A percentile compares a stretch with the other conserved stretches of the same genome.
Conservation (phyloP, 2,113 vertebrate genomes). For the Halichoeres trimaculatus region DNA sequence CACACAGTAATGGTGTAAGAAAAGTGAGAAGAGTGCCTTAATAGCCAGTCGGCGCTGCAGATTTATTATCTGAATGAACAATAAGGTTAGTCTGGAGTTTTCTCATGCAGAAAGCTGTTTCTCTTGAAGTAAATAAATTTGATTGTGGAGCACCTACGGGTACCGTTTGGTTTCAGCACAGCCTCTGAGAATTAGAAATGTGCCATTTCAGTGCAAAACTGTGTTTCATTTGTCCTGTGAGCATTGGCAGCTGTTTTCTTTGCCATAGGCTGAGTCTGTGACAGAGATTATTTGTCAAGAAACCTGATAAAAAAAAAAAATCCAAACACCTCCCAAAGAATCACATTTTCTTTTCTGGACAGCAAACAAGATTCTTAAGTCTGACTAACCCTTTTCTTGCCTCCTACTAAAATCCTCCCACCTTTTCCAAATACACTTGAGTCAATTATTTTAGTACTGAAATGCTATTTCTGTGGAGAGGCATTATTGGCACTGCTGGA, state of each 20-base stretch:
- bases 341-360: slow-evolving; percentile 30
- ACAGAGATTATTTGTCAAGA: slow-evolving; percentile 39
- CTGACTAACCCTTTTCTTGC: slow-evolving; percentile 40
- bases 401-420: slow-evolving; percentile 53
- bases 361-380: slow-evolving; percentile 55
- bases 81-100: slow-evolving; percentile 15
- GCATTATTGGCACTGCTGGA: slow-evolving; percentile 24
- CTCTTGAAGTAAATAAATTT: slow-evolving; percentile 11
- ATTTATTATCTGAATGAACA: slow-evolving; percentile 51
- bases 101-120: slow-evolving; percentile 1
- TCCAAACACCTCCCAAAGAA: slow-evolving; percentile 28
- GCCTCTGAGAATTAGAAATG: slow-evolving; percentile 5
- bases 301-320: slow-evolving; percentile 45
- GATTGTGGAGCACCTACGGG: slow-evolving; percentile 7
- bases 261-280: slow-evolving; percentile 30
- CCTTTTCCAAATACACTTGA: slow-evolving; percentile 31
- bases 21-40: slow-evolving; percentile 20
- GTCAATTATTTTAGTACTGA: slow-evolving; percentile 49
- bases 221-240: slow-evolving; percentile 48
- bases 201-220: slow-evolving; percentile 38
- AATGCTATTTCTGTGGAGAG: slow-evolving; percentile 46
- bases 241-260: slow-evolving; percentile 46
- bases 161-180: slow-evolving; percentile 21
- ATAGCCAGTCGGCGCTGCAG: slow-evolving; percentile 43
- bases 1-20: slow-evolving; percentile 6